These are phyloP conservation scores for Agapornis canus DNA, from an alignment of 2,797 vertebrate genomes.

Conservation along the genomic window DNA sequence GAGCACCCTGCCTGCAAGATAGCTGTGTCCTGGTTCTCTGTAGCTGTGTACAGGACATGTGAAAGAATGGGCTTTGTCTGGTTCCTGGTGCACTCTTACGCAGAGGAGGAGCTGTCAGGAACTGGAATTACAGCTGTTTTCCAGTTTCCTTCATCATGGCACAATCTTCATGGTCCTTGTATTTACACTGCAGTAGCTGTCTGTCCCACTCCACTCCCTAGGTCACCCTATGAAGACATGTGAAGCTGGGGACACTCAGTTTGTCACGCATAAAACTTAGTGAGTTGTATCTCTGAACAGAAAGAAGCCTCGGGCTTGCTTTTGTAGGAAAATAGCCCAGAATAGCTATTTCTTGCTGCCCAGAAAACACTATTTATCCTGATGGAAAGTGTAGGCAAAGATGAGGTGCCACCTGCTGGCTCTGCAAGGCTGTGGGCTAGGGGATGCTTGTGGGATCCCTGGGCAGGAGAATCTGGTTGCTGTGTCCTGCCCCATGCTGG, in stretches of 20 bases:
- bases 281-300: not conserved
- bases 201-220: rapidly evolving
- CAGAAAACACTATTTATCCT: not conserved
- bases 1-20: not conserved
- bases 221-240: not conserved
- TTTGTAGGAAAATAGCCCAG: not conserved
- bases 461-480: rapidly evolving
- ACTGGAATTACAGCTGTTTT: not conserved
- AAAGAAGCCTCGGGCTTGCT: not conserved
- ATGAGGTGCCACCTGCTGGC: slow-evolving; percentile 49
- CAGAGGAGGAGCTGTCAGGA: not conserved
- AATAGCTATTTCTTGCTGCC: not conserved
- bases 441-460: not conserved
- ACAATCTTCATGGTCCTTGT: not conserved
- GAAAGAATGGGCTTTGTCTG: not conserved
- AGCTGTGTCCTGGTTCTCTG: not conserved
- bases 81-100: not conserved
- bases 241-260: not conserved
- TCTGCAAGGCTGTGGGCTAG: not conserved
- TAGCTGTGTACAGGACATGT: not conserved
- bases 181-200: not conserved
- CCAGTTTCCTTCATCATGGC: not conserved
- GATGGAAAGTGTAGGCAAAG: not conserved
- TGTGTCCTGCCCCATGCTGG: not conserved
- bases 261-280: not conserved